Evolutionary conservation across 1,140 invertebrate genomes (phyloP).

Genomic region (Drosophila dunni): DNA sequence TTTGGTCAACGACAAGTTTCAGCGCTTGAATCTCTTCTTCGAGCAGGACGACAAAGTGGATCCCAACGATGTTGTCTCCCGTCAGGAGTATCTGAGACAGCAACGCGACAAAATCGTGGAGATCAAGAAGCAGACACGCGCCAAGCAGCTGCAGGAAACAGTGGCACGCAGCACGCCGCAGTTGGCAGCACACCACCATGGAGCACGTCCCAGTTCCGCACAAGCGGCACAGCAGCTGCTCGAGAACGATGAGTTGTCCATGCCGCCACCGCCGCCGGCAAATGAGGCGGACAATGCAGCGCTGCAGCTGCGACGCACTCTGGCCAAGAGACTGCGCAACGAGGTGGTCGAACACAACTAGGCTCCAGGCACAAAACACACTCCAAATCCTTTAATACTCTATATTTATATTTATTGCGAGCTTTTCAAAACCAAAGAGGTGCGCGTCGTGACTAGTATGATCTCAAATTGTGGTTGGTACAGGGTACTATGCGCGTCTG

Average conservation of each 20-base stretch:
- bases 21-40: slow-evolving; percentile 82
- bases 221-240: slow-evolving; percentile 88
- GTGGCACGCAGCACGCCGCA: slow-evolving; percentile 78
- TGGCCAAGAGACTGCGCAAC: slow-evolving; percentile 92
- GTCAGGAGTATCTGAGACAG: slow-evolving; percentile 93
- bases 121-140: slow-evolving; percentile 93
- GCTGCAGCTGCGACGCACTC: slow-evolving; percentile 91
- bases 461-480: slow-evolving; percentile 35
- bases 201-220: slow-evolving; percentile 87
- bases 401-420: slow-evolving; percentile 44
- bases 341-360: slow-evolving; percentile 89
- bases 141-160: slow-evolving; percentile 89
- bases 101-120: slow-evolving; percentile 95
- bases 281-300: slow-evolving; percentile 84
- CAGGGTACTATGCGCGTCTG: slow-evolving; percentile 47
- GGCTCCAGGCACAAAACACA: background rate
- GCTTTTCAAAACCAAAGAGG: slow-evolving; percentile 20
- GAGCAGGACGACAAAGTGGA: slow-evolving; percentile 84
- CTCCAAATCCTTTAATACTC: background rate
- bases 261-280: slow-evolving; percentile 33
- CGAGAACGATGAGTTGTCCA: slow-evolving; percentile 77
- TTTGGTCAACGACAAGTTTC: slow-evolving; percentile 79
- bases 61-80: slow-evolving; percentile 89
- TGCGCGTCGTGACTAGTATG: slow-evolving; percentile 54
- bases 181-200: slow-evolving; percentile 11